Evolutionary conservation across 2,113 vertebrate genomes (phyloP), one percentile per base, ranked within the genome.

Genomic region (Menidia beryllina): DNA sequence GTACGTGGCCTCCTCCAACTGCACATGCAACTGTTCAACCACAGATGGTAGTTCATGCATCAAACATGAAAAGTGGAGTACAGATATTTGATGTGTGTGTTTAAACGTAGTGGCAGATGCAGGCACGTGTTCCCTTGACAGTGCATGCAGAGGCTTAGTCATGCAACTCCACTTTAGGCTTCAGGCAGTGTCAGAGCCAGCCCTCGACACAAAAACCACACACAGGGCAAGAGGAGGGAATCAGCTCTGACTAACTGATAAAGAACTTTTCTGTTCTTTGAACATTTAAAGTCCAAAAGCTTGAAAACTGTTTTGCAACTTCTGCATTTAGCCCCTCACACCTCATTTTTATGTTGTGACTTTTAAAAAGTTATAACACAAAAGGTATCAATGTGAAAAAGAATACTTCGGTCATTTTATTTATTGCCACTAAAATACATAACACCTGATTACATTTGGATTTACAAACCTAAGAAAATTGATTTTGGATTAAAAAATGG

Each of bases 111-210:
- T 82, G 72, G 85, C 79, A 68, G 75, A 85, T 64, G 62, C 71
- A 76, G 63, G 25, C 19, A 75, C 62, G 65, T 30, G 19, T 84
- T 72, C 39, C 77, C 64, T 73, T 86, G 75, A 83, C 75, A 85
- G 61, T 59, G 51, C 68, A 77, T 69, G 77, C 63, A 62, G 71
- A 77, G 67, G 34, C 72, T 77, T 81, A 71, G 80, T 88, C 82
- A 86, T 85, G 78, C 67, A 82, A 76, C 77, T 69, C 62, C 21
- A 7, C 49, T 69, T 34, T 50, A 38, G 71, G 50, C 82, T 72
- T 30, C 36, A 49, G 34, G 74, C 66, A 48, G 34, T 47, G 49
- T 74, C 56, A 68, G 55, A 64, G 39, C 54, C 60, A 65, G 56
- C 62, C 38, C 59, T 82, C 27, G 76, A 65, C 54, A 60, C 53